These are phyloP conservation scores for Nematostella vectensis DNA, from an alignment of 92 coral and sea anemone genomes.

Conservation along the genomic window DNA sequence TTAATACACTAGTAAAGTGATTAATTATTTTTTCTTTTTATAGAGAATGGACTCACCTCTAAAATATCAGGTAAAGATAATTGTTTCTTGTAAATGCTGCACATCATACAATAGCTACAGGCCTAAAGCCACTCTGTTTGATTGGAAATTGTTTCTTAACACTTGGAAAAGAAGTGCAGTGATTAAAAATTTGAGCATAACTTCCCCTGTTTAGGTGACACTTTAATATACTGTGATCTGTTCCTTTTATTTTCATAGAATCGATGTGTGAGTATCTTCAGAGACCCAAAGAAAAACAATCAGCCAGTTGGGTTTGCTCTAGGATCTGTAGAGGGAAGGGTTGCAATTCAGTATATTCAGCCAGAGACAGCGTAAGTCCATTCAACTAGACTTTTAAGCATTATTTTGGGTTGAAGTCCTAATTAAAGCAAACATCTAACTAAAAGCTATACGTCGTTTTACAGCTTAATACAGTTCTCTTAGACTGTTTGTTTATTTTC, in stretches of 20 bases:
- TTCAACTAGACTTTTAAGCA: no score
- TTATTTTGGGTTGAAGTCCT: background rate
- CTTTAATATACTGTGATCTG: no score
- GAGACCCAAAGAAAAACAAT: conserved; percentile 80
- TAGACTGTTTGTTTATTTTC: no score
- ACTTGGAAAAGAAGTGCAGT: no score
- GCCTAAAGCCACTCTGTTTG: no score
- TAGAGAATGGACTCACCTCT: conserved; percentile 93
- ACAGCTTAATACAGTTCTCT: background rate
- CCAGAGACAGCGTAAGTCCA: conserved; percentile 88
- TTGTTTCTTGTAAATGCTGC: no score
- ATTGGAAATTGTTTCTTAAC: no score
- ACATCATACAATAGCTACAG: no score
- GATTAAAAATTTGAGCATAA: no score
- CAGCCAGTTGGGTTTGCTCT: conserved; percentile 95
- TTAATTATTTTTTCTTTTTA: conserved; percentile 12
- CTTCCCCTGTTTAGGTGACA: no score
- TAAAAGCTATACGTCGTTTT: background rate
- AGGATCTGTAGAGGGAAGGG: conserved; percentile 98
- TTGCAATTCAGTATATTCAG: conserved; percentile 86
- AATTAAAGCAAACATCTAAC: background rate
- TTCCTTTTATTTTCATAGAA: no score
- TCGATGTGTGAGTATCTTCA: conserved; percentile 96
- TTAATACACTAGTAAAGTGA: background rate
- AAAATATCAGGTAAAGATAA: conserved; percentile 89